phyloP scores from a whole-genome alignment of 92 coral and sea anemone genomes.

The Siderastrea radians region DNA sequence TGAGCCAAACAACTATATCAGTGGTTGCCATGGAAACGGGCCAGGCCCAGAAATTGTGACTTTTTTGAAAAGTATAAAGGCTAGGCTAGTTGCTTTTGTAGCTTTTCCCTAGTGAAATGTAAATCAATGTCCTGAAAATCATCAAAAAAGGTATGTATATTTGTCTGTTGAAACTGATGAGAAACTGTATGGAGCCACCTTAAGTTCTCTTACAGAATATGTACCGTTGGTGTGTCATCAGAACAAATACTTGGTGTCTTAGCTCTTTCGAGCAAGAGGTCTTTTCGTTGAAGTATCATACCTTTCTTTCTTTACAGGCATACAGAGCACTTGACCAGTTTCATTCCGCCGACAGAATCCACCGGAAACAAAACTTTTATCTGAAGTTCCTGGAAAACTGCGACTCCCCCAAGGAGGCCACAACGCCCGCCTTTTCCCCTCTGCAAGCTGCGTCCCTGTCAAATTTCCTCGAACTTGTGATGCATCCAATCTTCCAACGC shows the following conservation, averaged over 20 bases:
- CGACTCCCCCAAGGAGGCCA: conserved; percentile 30
- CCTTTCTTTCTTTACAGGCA: conserved; percentile 40
- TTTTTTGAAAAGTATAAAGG: too few species aligned
- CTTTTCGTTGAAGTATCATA: not conserved
- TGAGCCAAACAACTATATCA: too few species aligned
- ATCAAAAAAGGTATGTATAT: too few species aligned
- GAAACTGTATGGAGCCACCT: too few species aligned
- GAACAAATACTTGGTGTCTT: not conserved
- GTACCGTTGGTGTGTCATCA: too few species aligned
- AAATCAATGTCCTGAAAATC: too few species aligned
- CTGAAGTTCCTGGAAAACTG: conserved; percentile 78
- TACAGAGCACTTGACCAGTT: conserved; percentile 87
- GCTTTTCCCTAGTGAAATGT: too few species aligned
- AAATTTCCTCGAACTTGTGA: conserved; percentile 76
- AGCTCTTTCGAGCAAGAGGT: not conserved
- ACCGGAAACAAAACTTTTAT: conserved; percentile 82
- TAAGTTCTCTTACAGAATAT: too few species aligned
- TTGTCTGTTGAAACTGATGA: too few species aligned
- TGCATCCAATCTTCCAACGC: conserved; percentile 85
- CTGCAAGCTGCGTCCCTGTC: conserved; percentile 80
- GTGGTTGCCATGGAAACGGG: too few species aligned
- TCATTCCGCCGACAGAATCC: conserved; percentile 79
- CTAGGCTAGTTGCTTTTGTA: too few species aligned
- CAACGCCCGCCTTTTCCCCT: conserved; percentile 73
- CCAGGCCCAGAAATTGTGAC: too few species aligned